These are phyloP conservation scores for Himalopsyche kuldschensis DNA, from an alignment of 2,888 invertebrate genomes.

Conservation along the genomic window DNA sequence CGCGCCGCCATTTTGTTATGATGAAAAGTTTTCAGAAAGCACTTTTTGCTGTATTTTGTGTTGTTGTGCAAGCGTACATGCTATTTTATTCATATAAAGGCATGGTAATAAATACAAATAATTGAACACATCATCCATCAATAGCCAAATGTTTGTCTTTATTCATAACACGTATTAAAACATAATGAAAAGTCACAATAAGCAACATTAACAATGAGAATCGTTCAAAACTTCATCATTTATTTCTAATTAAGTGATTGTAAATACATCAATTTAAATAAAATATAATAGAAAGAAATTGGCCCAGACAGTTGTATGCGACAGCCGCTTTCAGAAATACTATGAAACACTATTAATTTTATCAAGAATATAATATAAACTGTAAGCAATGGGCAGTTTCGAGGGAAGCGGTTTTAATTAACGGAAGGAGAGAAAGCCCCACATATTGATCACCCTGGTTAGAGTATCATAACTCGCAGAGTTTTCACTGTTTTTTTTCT, in stretches of 20 bases:
- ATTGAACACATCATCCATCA: too few species aligned
- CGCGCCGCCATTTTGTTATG: background rate
- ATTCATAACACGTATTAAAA: too few species aligned
- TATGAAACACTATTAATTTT: conserved; percentile 30
- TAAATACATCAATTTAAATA: too few species aligned
- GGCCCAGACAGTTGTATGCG: background rate
- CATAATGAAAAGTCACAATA: too few species aligned
- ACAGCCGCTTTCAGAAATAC: conserved; percentile 10
- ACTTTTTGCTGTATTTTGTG: background rate
- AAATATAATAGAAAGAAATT: too few species aligned
- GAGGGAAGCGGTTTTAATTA: conserved; percentile 31
- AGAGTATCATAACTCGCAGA: background rate
- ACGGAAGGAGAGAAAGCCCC: conserved; percentile 14
- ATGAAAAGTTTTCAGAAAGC: background rate
- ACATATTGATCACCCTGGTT: background rate
- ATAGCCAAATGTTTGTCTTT: too few species aligned
- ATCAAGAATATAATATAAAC: conserved; percentile 31
- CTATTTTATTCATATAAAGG: background rate
- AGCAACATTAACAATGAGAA: too few species aligned
- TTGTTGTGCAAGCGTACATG: background rate
- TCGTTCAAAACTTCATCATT: too few species aligned
- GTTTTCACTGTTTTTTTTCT: background rate
- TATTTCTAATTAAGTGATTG: too few species aligned
- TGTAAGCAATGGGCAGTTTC: conserved; percentile 20
- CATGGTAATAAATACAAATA: too few species aligned